A percentile compares a stretch with the other conserved stretches of the same genome.
Evolutionary conservation across 1,140 invertebrate species (phyloP).

Genomic region (Drosophila tropicalis): DNA sequence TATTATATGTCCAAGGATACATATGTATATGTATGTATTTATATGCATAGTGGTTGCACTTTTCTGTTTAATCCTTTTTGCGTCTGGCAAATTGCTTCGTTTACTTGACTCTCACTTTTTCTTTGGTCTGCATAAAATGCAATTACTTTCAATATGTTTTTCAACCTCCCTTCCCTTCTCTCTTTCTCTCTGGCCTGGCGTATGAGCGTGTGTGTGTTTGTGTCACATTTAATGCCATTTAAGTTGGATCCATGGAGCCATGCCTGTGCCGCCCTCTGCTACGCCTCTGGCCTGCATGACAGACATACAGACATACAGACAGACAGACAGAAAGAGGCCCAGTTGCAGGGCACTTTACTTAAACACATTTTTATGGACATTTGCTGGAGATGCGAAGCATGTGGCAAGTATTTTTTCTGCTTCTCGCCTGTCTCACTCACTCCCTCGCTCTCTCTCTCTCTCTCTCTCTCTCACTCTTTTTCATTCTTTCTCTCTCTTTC

Average conservation of each 20-base stretch:
- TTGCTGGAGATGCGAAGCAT: not conserved
- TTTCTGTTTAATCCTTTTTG: conserved; percentile 8
- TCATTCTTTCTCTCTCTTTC: too few species aligned
- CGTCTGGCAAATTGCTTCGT: conserved; percentile 38
- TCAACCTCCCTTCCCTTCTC: not conserved
- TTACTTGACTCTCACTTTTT: conserved; percentile 28
- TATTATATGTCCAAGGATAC: conserved; percentile 12
- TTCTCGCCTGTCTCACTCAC: not conserved
- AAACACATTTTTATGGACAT: conserved; percentile 64
- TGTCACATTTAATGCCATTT: conserved; percentile 63
- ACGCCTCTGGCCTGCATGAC: conserved; percentile 17
- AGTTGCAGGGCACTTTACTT: conserved; percentile 63
- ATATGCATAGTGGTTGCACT: conserved; percentile 16
- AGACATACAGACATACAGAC: not conserved
- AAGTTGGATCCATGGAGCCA: conserved; percentile 46
- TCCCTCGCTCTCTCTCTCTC: not conserved
- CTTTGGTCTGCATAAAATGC: conserved; percentile 42
- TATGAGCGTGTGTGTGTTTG: conserved; percentile 3
- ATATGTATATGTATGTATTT: not conserved
- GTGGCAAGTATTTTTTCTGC: conserved; percentile 6
- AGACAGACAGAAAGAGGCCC: conserved; percentile 1
- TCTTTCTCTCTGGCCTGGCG: not conserved
- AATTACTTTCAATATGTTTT: conserved; percentile 27
- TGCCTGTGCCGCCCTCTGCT: not conserved
- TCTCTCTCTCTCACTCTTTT: too few species aligned